phyloP scores from a whole-genome alignment of 2,797 vertebrate genomes.

The Fistularia commersonii region DNA sequence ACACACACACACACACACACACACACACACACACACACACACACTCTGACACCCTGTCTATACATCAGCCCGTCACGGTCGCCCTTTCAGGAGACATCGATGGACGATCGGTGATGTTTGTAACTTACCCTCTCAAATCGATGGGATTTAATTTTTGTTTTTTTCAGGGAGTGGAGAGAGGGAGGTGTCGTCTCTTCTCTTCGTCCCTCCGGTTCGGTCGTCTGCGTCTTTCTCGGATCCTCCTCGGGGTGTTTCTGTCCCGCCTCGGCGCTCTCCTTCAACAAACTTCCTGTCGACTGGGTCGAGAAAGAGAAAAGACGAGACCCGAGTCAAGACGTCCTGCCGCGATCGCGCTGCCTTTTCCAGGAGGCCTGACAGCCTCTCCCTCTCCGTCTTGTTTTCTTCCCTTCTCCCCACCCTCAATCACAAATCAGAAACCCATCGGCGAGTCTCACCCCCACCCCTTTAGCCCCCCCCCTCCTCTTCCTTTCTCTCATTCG shows the following conservation, averaged over 20 bases:
- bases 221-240: not conserved
- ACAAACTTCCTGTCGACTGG: too few species aligned
- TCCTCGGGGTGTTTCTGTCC: not conserved
- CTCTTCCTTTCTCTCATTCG: conserved; percentile 45
- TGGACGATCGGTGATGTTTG: conserved; percentile 48
- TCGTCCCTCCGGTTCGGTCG: conserved; percentile 30
- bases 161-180: conserved; percentile 1
- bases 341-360: conserved; percentile 19
- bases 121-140: conserved; percentile 55
- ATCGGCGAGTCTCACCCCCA: conserved; percentile 54
- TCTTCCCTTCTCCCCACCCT: conserved; percentile 57
- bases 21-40: too few species aligned
- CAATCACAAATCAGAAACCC: conserved; percentile 59
- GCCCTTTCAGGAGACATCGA: conserved; percentile 66
- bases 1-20: too few species aligned
- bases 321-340: conserved; percentile 38
- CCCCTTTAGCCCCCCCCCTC: conserved; percentile 31
- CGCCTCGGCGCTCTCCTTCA: not conserved
- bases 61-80: conserved; percentile 8
- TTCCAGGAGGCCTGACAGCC: conserved; percentile 23
- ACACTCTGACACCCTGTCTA: too few species aligned
- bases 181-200: not conserved
- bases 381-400: conserved; percentile 22
- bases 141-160: conserved; percentile 2
- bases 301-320: conserved; percentile 3